Base-by-base conservation (phyloP, 2,888 invertebrate genomes). In the Tiliacea citrago region DNA sequence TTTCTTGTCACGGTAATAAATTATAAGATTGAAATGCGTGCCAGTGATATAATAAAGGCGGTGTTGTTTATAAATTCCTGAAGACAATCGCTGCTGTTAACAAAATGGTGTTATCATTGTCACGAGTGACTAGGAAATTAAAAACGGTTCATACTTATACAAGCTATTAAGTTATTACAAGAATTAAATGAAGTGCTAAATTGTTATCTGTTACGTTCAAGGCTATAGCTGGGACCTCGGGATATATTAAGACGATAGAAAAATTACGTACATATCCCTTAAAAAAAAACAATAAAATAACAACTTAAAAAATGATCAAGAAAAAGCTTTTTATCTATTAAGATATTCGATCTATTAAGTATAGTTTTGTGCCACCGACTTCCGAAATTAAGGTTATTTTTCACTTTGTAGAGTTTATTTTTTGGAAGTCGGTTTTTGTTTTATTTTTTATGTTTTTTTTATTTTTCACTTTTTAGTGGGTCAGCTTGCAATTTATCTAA, bases 11-110 rank as follows among this genome's bases (percentile, higher is more conserved):
- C 3, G 18, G 51, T 58, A 61, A 29, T 75, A 57, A 81, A 75
- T 67, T 62, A n/a, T n/a, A 53, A 35, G 8, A 55, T 66, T 66
- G 7, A 45, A 63, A 51, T 35, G 3, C 1, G 42, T 73, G 6
- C n/a, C 42, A 35, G 29, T 16, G 13, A 82, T n/a, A 63, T 29
- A 81, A 63, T 29, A 81, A 76, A 76, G 1, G 5, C 9, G 8
- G 6, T 4, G n/a, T 58, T 67, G 39, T 53, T 57, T 51, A 47
- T 66, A 66, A 3, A 61, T 61, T 63, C 24, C 9, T 35, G 12
- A 53, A 53, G 45, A 13, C 57, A 58, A 67, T 58, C 49, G 39
- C 61, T 29, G 49, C 13, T 51, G 29, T 24, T 75, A 35, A 62
- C 55, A 42, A 45, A 66, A 51, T 62, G 7, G 42, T 68, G 39